Evolutionary conservation across 2,797 vertebrate genomes (phyloP).

Genomic region (Atherinosoma microstoma): DNA sequence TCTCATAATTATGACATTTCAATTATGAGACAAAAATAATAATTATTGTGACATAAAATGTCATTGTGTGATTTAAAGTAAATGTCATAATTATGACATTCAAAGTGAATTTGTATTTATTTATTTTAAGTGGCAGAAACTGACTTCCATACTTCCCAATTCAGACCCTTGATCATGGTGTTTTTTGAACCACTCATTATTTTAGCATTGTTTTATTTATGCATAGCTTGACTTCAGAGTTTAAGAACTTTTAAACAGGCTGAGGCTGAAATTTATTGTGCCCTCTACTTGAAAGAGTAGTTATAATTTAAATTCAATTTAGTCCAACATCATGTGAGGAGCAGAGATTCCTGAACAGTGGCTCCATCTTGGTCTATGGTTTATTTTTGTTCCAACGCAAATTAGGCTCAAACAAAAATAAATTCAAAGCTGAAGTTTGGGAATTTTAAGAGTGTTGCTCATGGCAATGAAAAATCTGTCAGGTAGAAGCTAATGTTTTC

Average conservation of each 20-base stretch:
- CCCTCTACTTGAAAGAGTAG: neutral
- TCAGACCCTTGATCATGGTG: neutral
- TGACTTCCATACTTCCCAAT: no score
- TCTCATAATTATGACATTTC: no score
- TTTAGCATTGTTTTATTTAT: neutral
- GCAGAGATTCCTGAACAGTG: slow-evolving; percentile 22
- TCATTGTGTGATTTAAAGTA: no score
- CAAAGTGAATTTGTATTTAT: no score
- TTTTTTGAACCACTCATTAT: neutral
- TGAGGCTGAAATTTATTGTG: no score
- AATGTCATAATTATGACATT: no score
- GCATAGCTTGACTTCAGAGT: neutral
- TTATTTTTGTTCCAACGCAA: slow-evolving; percentile 45
- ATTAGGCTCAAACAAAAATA: slow-evolving; percentile 34
- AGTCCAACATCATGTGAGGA: slow-evolving; percentile 35
- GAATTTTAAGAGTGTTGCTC: slow-evolving; percentile 45
- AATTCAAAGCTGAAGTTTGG: no score
- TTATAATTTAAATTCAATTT: slow-evolving; percentile 36
- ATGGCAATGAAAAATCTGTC: slow-evolving; percentile 41
- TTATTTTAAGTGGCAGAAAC: no score
- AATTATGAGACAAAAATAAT: no score
- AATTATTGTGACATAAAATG: no score
- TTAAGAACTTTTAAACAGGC: slow-evolving; percentile 1
- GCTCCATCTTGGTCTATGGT: slow-evolving; percentile 22
- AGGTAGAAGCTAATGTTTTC: slow-evolving; percentile 51